Evolutionary conservation across 2,888 invertebrate species (phyloP).

Genomic region (Schrankia costaestrigalis): DNA sequence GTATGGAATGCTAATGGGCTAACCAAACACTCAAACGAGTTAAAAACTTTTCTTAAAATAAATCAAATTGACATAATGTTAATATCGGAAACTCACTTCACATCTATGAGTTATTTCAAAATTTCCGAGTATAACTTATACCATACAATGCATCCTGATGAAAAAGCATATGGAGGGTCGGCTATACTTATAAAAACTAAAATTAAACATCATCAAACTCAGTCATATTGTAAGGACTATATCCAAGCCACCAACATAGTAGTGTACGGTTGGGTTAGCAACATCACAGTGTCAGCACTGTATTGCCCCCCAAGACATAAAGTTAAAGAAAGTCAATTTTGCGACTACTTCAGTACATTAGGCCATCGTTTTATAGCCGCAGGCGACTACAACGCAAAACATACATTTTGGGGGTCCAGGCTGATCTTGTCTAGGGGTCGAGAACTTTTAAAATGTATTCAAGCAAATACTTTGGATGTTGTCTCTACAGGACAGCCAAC

Average conservation of each 20-base stretch:
- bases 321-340: neutral
- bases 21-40: conserved; percentile 13
- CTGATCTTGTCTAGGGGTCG: neutral
- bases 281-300: conserved; percentile 10
- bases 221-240: conserved; percentile 8
- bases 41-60: conserved; percentile 12
- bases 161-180: neutral
- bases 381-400: conserved; percentile 1
- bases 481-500: neutral
- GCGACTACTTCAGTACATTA: neutral
- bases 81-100: conserved; percentile 18
- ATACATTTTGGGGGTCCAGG: conserved; percentile 2
- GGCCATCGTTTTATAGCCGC: neutral
- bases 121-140: conserved; percentile 30
- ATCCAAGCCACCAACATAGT: conserved; percentile 18
- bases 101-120: conserved; percentile 11
- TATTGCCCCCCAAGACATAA: conserved; percentile 6
- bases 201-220: neutral
- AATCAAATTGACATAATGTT: neutral
- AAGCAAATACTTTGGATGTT: neutral
- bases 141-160: conserved; percentile 21
- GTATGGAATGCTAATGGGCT: conserved; percentile 16
- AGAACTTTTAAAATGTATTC: neutral
- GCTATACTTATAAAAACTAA: neutral
- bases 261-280: conserved; percentile 1